Conservation (phyloP, 2,888 invertebrate genomes). For the Aphodius sticticus region DNA sequence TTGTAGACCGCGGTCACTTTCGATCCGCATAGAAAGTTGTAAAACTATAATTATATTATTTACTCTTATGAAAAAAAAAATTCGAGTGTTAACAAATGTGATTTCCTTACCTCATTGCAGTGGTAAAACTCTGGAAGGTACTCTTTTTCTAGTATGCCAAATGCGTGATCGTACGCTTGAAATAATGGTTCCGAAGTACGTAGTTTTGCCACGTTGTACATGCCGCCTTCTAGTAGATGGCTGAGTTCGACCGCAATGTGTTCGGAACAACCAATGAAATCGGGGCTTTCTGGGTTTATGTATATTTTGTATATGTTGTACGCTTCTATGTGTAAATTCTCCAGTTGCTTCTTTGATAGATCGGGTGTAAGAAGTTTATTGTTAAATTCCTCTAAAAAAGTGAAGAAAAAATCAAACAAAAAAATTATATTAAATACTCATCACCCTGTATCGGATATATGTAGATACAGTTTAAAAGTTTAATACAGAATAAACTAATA, state of each 20-base stretch:
- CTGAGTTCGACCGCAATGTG: constrained; percentile 66
- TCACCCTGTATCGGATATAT: no score
- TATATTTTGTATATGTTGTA: constrained; percentile 74
- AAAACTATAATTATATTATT: constrained; percentile 68
- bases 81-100: neutral
- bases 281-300: constrained; percentile 67
- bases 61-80: neutral
- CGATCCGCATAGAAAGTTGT: constrained; percentile 73
- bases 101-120: constrained; percentile 73
- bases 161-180: constrained; percentile 82
- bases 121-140: constrained; percentile 83
- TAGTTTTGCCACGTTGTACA: constrained; percentile 72
- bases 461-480: no score
- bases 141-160: constrained; percentile 74
- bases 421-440: neutral
- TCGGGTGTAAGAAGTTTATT: constrained; percentile 81
- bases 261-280: constrained; percentile 67
- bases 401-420: constrained; percentile 11
- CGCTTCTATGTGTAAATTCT: constrained; percentile 71
- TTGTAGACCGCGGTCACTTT: constrained; percentile 66
- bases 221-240: constrained; percentile 65
- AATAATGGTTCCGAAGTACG: constrained; percentile 80
- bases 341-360: constrained; percentile 68
- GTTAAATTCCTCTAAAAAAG: constrained; percentile 78
- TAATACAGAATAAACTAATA: no score